phyloP scores from a whole-genome alignment of 2,888 invertebrate genomes.

The Lasioglossum zephyrum region DNA sequence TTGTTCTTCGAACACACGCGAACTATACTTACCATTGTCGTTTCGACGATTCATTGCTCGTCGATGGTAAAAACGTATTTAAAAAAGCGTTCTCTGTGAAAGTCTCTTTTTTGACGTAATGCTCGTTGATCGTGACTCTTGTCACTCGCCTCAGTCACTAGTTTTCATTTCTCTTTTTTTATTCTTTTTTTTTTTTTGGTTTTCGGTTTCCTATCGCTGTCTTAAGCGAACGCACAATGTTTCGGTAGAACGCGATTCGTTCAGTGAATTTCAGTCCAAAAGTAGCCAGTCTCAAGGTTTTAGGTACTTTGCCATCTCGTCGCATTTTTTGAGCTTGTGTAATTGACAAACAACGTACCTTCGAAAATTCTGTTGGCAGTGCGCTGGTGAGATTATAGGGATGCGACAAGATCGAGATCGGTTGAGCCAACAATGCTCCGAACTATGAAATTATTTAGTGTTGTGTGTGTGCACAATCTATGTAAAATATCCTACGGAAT shows the following conservation, averaged over 20 bases:
- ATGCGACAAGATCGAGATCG: slow-evolving; percentile 20
- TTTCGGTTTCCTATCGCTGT: not conserved
- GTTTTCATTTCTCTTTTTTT: not conserved
- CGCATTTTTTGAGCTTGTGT: slow-evolving; percentile 35
- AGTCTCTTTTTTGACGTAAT: slow-evolving; percentile 36
- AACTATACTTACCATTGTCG: slow-evolving; percentile 41
- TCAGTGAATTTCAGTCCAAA: slow-evolving; percentile 1
- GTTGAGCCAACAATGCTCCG: slow-evolving; percentile 22
- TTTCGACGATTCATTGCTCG: slow-evolving; percentile 9
- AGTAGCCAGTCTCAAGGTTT: not conserved
- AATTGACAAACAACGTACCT: slow-evolving; percentile 28
- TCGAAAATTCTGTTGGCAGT: slow-evolving; percentile 33
- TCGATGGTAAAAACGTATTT: slow-evolving; percentile 47
- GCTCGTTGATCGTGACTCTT: slow-evolving; percentile 23
- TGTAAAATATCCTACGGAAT: not conserved
- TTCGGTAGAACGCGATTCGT: not conserved
- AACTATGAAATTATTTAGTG: not conserved
- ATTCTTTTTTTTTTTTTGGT: not conserved
- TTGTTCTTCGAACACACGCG: slow-evolving; percentile 13
- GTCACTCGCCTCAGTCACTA: not conserved
- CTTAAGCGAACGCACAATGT: slow-evolving; percentile 22
- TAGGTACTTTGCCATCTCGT: slow-evolving; percentile 9
- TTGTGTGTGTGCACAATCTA: not conserved
- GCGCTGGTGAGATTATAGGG: not conserved
- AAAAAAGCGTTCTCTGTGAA: slow-evolving; percentile 7